Evolutionary conservation across 2,797 vertebrate genomes (phyloP).

Genomic region (Pipistrellus pygmaeus): DNA sequence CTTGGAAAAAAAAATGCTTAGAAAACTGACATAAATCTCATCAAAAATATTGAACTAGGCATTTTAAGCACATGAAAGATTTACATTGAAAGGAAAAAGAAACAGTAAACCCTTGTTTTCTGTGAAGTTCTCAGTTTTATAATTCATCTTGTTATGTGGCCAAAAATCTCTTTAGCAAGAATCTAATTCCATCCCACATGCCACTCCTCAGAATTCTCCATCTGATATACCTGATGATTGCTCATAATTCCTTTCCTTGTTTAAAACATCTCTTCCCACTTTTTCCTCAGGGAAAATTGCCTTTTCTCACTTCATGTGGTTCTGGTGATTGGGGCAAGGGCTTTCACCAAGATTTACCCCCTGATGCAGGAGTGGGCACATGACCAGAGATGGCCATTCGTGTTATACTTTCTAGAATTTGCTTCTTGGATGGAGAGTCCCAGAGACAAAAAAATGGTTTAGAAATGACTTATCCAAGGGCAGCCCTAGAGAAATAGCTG

Average conservation of each 20-base stretch:
- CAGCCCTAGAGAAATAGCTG: not conserved
- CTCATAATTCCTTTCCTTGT: not conserved
- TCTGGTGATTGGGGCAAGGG: not conserved
- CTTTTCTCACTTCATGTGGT: not conserved
- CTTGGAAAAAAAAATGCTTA: not conserved
- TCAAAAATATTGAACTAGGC: constrained; percentile 11
- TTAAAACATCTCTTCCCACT: not conserved
- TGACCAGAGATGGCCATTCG: not conserved
- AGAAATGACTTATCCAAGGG: not conserved
- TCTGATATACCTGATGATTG: not conserved
- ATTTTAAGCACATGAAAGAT: not conserved
- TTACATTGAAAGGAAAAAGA: not conserved
- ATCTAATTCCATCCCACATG: not conserved
- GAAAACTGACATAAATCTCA: not conserved
- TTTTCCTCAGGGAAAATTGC: not conserved
- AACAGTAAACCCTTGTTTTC: not conserved
- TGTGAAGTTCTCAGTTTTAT: not conserved
- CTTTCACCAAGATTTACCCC: not conserved
- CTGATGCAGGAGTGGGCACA: not conserved
- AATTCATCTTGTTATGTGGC: not conserved
- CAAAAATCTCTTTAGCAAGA: not conserved
- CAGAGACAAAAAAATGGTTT: not conserved
- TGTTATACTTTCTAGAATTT: not conserved
- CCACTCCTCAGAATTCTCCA: not conserved
- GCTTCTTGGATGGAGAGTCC: not conserved